Evolutionary conservation across 37 sponge, comb jelly and placozoan genomes (phyloP).

Genomic region (Aphrocallistes beatrix): DNA sequence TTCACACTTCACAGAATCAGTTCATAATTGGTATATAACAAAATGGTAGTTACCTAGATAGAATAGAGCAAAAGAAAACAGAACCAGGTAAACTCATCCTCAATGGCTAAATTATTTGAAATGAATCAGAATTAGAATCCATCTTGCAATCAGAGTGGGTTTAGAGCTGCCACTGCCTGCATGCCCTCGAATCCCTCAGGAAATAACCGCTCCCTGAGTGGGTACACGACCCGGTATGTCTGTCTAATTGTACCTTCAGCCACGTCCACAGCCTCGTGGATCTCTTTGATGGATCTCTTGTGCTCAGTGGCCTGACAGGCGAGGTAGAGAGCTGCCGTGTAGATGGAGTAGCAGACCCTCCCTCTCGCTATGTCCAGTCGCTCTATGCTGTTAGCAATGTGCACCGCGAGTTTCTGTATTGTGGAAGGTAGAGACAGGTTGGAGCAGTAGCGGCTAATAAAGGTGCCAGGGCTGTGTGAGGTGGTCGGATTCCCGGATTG

Average conservation of each 20-base stretch:
- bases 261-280: constrained; percentile 94
- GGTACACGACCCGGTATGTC: constrained; percentile 70
- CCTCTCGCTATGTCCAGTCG: constrained; percentile 83
- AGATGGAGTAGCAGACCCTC: constrained; percentile 67
- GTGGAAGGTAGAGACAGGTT: constrained; percentile 44
- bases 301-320: constrained; percentile 76
- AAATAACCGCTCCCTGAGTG: constrained; percentile 62
- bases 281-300: constrained; percentile 87
- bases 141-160: constrained; percentile 44
- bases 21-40: no score
- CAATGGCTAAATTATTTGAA: no score
- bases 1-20: no score
- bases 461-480: background rate
- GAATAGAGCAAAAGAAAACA: no score
- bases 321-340: constrained; percentile 93
- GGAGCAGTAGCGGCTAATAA: constrained; percentile 75
- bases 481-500: background rate
- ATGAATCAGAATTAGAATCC: no score
- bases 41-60: no score
- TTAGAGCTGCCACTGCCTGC: constrained; percentile 56
- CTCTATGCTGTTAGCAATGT: constrained; percentile 73
- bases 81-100: no score
- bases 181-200: constrained; percentile 65
- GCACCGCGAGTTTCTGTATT: constrained; percentile 80
- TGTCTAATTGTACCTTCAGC: constrained; percentile 94